Conservation (phyloP, 35 echinoderm and acorn worm genomes). For the Heliocidaris tuberculata region DNA sequence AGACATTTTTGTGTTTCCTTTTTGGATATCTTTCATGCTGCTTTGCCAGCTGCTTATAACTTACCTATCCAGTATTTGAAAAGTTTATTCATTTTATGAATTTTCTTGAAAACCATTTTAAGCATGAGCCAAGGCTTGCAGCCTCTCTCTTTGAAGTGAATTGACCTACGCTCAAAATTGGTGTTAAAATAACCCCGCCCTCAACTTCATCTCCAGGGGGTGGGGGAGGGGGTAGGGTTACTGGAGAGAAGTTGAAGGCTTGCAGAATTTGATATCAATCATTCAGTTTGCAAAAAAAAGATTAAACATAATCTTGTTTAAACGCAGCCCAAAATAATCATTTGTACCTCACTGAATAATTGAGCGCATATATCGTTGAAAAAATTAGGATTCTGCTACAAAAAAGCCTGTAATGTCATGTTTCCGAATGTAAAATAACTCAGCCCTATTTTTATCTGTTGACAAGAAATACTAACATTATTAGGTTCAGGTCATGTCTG, state of each 20-base stretch:
- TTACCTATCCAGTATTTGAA: background rate
- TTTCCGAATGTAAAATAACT: background rate
- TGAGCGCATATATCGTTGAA: background rate
- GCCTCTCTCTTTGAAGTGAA: background rate
- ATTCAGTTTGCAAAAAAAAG: slow-evolving; percentile 27
- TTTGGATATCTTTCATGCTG: no score
- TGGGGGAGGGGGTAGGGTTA: background rate
- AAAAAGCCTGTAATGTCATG: background rate
- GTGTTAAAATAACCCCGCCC: background rate
- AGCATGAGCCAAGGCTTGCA: background rate
- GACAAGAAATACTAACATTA: background rate
- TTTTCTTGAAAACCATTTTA: background rate
- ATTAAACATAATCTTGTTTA: background rate
- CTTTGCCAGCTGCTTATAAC: background rate
- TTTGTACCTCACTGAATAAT: slow-evolving; percentile 33
- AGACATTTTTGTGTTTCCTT: no score
- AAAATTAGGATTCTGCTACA: background rate
- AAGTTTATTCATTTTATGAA: slow-evolving; percentile 45
- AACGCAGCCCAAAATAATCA: background rate
- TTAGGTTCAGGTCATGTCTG: background rate
- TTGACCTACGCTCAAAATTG: background rate
- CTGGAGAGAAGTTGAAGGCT: slow-evolving; percentile 25
- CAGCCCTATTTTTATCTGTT: background rate
- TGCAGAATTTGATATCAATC: slow-evolving; percentile 19
- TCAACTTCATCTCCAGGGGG: background rate